A percentile compares a stretch with the other conserved stretches of the same genome.
These are phyloP conservation scores for Arrhamphus sclerolepis DNA, from an alignment of 2,797 vertebrate species.

Conservation along the genomic window DNA sequence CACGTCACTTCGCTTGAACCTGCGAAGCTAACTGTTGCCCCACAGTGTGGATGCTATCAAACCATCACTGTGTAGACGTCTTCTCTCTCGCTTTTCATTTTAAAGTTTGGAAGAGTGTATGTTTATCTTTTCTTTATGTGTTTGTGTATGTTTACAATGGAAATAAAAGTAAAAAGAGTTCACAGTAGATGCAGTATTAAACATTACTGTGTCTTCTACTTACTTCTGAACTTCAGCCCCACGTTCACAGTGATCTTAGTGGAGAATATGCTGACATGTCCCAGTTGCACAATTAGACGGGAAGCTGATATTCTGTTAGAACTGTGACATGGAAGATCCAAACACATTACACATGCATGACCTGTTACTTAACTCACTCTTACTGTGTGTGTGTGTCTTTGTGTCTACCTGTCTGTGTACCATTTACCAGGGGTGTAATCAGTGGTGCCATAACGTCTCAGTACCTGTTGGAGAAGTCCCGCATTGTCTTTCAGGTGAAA, in stretches of 20 bases:
- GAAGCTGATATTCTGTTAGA: constrained; percentile 38
- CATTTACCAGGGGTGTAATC: constrained; percentile 84
- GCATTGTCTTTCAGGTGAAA: constrained; percentile 94
- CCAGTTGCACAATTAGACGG: constrained; percentile 50
- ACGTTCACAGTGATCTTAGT: constrained; percentile 14
- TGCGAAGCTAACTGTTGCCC: too few relatives aligned
- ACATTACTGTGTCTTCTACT: too few relatives aligned
- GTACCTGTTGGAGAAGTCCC: constrained; percentile 96
- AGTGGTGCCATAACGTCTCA: constrained; percentile 98
- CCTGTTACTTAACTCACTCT: constrained; percentile 68
- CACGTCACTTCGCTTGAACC: too few relatives aligned
- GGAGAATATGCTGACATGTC: constrained; percentile 28
- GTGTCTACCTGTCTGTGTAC: constrained; percentile 33
- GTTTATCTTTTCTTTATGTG: too few relatives aligned
- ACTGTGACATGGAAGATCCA: constrained; percentile 39
- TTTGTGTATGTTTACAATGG: too few relatives aligned
- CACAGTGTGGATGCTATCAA: too few relatives aligned
- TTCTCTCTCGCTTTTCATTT: too few relatives aligned
- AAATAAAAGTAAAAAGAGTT: too few relatives aligned
- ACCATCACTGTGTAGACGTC: too few relatives aligned
- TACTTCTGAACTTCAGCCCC: background rate
- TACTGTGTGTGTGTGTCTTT: constrained; percentile 15
- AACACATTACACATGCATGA: constrained; percentile 66
- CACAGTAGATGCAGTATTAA: too few relatives aligned
- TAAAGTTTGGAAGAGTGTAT: too few relatives aligned